phyloP scores from a whole-genome alignment of 2,797 vertebrate genomes.

The Pangasius macronema region DNA sequence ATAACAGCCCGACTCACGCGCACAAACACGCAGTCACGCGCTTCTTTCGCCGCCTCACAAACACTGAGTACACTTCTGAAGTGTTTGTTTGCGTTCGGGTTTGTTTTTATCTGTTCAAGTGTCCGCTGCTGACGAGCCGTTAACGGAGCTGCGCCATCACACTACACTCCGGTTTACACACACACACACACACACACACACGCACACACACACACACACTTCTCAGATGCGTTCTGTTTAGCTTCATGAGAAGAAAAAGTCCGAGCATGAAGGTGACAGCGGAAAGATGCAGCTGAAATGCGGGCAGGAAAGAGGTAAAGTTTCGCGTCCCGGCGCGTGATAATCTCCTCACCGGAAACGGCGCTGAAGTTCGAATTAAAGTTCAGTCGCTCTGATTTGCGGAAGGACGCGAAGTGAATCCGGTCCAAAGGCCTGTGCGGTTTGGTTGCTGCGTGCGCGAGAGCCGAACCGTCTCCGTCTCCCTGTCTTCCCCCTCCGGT shows the following conservation, averaged over 20 bases:
- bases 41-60: neutral
- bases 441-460: neutral
- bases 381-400: neutral
- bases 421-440: neutral
- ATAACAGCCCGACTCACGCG: neutral
- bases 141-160: conserved; percentile 15
- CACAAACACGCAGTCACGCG: neutral
- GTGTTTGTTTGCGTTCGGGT: neutral
- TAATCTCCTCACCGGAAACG: neutral
- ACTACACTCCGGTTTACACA: neutral
- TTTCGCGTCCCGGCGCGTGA: conserved; percentile 16
- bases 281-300: neutral
- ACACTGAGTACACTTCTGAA: neutral
- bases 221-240: neutral
- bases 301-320: neutral
- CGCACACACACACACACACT: conserved; percentile 36
- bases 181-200: conserved; percentile 40
- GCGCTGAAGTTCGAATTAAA: neutral
- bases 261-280: neutral
- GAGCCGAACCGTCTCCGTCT: conserved; percentile 10
- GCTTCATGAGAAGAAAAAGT: neutral
- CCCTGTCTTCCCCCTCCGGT: conserved; percentile 21
- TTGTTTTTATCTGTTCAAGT: neutral
- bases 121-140: neutral
- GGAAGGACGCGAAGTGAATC: neutral